Base-by-base conservation (phyloP, 2,888 invertebrate genomes). In the Harpalus rufipes region DNA sequence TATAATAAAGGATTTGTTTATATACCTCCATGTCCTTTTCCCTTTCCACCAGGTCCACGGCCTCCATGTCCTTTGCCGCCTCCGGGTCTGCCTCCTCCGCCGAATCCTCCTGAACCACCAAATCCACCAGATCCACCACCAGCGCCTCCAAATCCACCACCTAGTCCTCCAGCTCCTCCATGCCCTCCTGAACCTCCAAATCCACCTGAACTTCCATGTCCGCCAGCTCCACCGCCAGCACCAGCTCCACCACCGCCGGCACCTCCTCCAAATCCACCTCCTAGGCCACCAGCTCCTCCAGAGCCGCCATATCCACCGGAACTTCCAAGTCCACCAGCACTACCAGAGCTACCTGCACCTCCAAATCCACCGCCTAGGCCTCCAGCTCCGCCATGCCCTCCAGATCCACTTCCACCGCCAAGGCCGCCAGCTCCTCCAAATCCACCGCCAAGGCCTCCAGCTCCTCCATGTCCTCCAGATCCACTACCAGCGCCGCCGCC, bases 101-200 rank as follows among this genome's bases (percentile, higher is more conserved):
- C 85, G 18, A 58, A 65, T 8, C 86, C 86, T 39, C 51, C 63
- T 12, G 63, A 86, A 12, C 87, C 87, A 63, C 86, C 63, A 25
- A 63, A 63, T 63, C 63, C 63, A 12, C 63, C 63, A 21, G 63
- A 18, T 18, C 63, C 41, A 7, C 39, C 41, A 14, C 18, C 14
- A 14, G 39, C 44, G n/a, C 41, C 72, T 7, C 72, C 72, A 39
- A n/a, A 39, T 10, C 44, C 72, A 3, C 41, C 41, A 7, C 39
- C 72, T 2, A 21, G 21, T 7, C 41, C 72, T 8, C 72, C 72
- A 51, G 63, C 25, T 63, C 12, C 72, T 14, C 63, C 63, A 21
- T 63, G 63, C 7, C 63, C 25, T 7, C 63, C 72, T 6, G 72
- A 8, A 16, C 63, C 85, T 3, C 78, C 72, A 58, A 10, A 61